Conservation (phyloP, 2,113 vertebrate species). For the Proteles cristata region DNA sequence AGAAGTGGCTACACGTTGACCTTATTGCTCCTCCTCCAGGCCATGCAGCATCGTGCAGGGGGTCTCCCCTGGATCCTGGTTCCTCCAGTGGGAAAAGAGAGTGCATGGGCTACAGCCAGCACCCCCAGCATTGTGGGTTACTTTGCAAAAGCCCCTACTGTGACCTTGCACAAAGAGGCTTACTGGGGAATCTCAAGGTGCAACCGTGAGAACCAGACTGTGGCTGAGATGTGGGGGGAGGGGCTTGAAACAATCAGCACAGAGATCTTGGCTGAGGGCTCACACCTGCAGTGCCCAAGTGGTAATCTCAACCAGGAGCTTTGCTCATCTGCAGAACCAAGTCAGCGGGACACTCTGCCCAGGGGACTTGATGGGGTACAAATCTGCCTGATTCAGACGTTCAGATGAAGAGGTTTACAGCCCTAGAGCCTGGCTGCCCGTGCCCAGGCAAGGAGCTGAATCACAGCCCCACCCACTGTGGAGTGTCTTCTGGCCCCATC, state of each 20-base stretch:
- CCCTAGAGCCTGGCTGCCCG: background rate
- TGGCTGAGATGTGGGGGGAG: background rate
- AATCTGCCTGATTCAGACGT: background rate
- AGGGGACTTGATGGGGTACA: background rate
- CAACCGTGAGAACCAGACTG: background rate
- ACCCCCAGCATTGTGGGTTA: background rate
- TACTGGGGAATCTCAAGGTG: background rate
- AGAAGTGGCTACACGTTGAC: background rate
- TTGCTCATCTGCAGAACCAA: background rate
- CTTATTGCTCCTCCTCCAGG: background rate
- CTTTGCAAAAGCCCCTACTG: background rate
- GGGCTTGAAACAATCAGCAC: background rate
- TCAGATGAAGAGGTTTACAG: background rate
- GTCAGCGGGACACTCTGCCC: background rate
- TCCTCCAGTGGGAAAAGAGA: background rate
- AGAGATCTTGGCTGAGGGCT: background rate
- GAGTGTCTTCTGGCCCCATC: background rate
- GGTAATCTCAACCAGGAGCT: background rate
- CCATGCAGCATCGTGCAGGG: background rate
- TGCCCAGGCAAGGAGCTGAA: background rate
- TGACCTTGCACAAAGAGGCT: background rate
- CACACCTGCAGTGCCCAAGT: background rate
- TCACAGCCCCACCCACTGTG: background rate
- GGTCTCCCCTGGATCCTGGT: background rate
- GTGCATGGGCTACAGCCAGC: background rate